Evolutionary conservation across 2,113 vertebrate species (phyloP).

Genomic region (Desmodus rotundus): DNA sequence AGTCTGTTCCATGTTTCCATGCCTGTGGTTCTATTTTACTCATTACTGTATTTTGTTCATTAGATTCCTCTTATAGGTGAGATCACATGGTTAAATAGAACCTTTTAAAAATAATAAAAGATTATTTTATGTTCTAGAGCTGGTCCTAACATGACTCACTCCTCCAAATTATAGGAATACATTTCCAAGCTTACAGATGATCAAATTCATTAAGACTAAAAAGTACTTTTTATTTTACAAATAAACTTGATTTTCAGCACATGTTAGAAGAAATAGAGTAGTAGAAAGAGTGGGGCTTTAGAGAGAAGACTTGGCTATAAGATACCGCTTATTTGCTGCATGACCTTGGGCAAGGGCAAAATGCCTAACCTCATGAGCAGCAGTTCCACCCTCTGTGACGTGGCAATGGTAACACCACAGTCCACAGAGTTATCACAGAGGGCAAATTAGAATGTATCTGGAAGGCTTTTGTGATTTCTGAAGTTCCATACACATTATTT

Average conservation of each 20-base stretch:
- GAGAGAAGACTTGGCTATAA: not conserved
- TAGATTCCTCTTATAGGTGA: too few species aligned
- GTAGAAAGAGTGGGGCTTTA: not conserved
- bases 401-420: not conserved
- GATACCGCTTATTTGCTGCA: not conserved
- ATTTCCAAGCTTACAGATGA: not conserved
- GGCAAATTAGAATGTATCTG: not conserved
- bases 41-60: too few species aligned
- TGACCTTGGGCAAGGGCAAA: not conserved
- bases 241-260: not conserved
- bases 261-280: not conserved
- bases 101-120: not conserved
- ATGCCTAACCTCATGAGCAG: not conserved
- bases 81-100: too few species aligned
- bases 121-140: not conserved
- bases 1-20: too few species aligned
- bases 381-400: not conserved
- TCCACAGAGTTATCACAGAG: not conserved
- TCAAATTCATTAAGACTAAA: not conserved
- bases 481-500: not conserved
- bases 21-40: too few species aligned
- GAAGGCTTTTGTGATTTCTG: not conserved
- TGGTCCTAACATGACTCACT: not conserved
- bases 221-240: not conserved
- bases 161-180: not conserved